Evolutionary conservation across 2,797 vertebrate species (phyloP).

Genomic region (Steatocranus sp.): DNA sequence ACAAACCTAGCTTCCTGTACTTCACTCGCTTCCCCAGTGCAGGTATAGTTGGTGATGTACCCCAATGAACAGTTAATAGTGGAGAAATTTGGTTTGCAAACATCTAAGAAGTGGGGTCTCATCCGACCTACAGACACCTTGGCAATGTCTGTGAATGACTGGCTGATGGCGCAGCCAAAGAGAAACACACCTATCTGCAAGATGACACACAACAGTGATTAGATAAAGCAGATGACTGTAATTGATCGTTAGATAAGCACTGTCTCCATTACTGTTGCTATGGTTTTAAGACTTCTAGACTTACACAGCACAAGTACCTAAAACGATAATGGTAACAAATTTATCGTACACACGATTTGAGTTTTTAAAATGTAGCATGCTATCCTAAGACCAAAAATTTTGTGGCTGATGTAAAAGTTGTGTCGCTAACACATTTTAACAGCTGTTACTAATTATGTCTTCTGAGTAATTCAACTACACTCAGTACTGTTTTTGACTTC

Average conservation of each 20-base stretch:
- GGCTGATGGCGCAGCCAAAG: constrained; percentile 94
- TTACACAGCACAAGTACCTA: not conserved
- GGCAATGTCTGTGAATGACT: constrained; percentile 98
- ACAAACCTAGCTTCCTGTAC: constrained; percentile 93
- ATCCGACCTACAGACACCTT: constrained; percentile 96
- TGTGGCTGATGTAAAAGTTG: not conserved
- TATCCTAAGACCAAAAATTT: fast-evolving
- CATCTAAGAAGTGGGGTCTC: constrained; percentile 89
- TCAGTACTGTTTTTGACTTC: not conserved
- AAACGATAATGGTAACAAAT: not conserved
- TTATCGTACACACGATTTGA: not conserved
- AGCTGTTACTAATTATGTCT: not conserved
- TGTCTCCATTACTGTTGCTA: not conserved
- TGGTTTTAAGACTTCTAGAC: not conserved
- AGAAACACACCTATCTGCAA: constrained; percentile 91
- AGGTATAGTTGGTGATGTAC: constrained; percentile 88
- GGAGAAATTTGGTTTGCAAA: constrained; percentile 83
- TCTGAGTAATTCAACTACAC: not conserved
- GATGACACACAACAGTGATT: not conserved
- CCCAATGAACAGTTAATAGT: constrained; percentile 85
- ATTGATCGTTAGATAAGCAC: not conserved
- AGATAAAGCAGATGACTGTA: not conserved
- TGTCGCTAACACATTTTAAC: not conserved
- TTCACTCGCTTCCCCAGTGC: constrained; percentile 76
- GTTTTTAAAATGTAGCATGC: not conserved